Percentiles rank a stretch among this genome's conserved stretches.
These are phyloP conservation scores for Cosmopolites sordidus DNA, from an alignment of 2,888 invertebrate genomes.

Conservation along the genomic window DNA sequence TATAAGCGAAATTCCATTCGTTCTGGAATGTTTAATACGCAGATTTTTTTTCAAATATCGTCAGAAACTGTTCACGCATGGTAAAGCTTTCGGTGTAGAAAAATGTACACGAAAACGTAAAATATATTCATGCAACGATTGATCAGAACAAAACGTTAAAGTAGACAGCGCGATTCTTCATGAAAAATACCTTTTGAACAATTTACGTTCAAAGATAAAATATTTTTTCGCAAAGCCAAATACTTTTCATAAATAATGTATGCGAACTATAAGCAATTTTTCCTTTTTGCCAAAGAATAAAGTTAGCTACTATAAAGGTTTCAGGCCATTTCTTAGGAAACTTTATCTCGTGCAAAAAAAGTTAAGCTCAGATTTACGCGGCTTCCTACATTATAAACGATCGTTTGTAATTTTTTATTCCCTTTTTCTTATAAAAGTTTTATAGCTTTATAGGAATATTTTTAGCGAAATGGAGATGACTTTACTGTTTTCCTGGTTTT, in stretches of 20 bases:
- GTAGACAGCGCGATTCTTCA: background rate
- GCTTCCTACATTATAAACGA: conserved; percentile 25
- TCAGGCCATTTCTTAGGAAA: conserved; percentile 21
- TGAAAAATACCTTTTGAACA: conserved; percentile 5
- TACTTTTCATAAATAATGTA: conserved; percentile 18
- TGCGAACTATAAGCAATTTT: conserved; percentile 18
- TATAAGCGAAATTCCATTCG: too few species aligned
- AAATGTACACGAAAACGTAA: too few species aligned
- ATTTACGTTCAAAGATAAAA: conserved; percentile 5
- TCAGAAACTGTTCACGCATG: too few species aligned
- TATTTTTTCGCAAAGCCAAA: conserved; percentile 10
- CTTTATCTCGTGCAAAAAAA: conserved; percentile 21
- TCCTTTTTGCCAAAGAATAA: conserved; percentile 20
- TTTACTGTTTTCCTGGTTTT: background rate
- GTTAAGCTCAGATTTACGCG: conserved; percentile 24
- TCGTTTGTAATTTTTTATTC: conserved; percentile 23
- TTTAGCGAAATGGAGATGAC: background rate
- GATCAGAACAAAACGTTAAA: background rate
- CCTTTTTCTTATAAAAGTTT: conserved; percentile 11
- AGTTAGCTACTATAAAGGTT: conserved; percentile 24
- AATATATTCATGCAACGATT: background rate
- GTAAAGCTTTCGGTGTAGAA: too few species aligned
- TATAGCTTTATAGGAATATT: conserved; percentile 20
- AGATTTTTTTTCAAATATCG: too few species aligned
- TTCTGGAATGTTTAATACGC: too few species aligned